Evolutionary conservation across 2,113 vertebrate genomes (phyloP).

Genomic region (Acanthochromis polyacanthus): DNA sequence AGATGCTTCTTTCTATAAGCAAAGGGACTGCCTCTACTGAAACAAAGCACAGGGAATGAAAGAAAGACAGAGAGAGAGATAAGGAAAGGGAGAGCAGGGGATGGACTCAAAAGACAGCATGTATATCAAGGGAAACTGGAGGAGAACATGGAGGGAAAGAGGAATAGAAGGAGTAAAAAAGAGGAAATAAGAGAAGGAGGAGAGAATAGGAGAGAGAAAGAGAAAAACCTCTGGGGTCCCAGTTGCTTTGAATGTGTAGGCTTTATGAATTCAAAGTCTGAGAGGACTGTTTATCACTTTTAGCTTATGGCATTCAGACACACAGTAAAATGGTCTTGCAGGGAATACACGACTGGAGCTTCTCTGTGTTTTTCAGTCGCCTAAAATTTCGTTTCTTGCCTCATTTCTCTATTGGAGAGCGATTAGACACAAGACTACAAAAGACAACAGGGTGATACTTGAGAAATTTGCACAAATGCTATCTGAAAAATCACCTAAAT

Average conservation of each 20-base stretch:
- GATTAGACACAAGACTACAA: not conserved
- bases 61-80: constrained; percentile 8
- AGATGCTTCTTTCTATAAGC: constrained; percentile 6
- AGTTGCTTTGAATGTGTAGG: constrained; percentile 46
- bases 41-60: constrained; percentile 32
- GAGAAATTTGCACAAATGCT: constrained; percentile 1
- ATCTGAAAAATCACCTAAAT: not conserved
- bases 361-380: not conserved
- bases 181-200: constrained; percentile 49
- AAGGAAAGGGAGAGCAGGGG: constrained; percentile 1
- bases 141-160: constrained; percentile 41
- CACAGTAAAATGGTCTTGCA: not conserved
- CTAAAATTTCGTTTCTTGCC: not conserved
- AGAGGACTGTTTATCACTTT: constrained; percentile 14
- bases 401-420: not conserved
- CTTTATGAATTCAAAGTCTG: constrained; percentile 38
- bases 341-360: not conserved
- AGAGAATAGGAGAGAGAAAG: constrained; percentile 22
- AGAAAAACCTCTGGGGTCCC: constrained; percentile 20
- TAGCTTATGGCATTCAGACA: constrained; percentile 7
- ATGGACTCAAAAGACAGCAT: constrained; percentile 34
- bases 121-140: constrained; percentile 60
- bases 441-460: not conserved
- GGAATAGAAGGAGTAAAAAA: constrained; percentile 54
- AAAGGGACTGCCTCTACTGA: constrained; percentile 35